phyloP scores from a whole-genome alignment of 2,888 invertebrate genomes.

The Liodrosophila aerea region DNA sequence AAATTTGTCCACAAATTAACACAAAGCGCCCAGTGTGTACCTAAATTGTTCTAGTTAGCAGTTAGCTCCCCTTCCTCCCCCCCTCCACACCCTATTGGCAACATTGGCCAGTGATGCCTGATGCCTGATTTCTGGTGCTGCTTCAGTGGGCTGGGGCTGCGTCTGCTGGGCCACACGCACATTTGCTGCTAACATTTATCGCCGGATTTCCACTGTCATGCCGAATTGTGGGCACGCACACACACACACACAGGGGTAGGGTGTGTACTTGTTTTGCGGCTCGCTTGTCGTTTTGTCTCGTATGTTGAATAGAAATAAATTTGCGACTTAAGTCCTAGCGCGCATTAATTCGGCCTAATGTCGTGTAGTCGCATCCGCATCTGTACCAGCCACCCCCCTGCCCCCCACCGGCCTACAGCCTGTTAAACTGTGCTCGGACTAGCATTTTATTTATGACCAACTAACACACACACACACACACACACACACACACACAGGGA shows the following conservation, averaged over 20 bases:
- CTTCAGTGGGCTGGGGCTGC: no score
- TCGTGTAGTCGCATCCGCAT: slow-evolving; percentile 73
- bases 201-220: slow-evolving; percentile 78
- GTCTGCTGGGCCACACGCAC: slow-evolving; percentile 45
- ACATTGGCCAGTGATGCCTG: background rate
- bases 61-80: slow-evolving; percentile 1
- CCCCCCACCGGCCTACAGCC: background rate
- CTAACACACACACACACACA: slow-evolving; percentile 32
- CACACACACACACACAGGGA: background rate
- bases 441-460: slow-evolving; percentile 70
- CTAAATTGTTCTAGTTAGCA: slow-evolving; percentile 67
- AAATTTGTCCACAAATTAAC: slow-evolving; percentile 78
- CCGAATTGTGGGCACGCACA: slow-evolving; percentile 57
- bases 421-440: slow-evolving; percentile 63
- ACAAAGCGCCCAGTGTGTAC: slow-evolving; percentile 61
- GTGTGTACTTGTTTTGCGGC: slow-evolving; percentile 56
- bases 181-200: slow-evolving; percentile 77
- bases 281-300: slow-evolving; percentile 69
- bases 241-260: slow-evolving; percentile 2
- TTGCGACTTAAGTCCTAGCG: slow-evolving; percentile 75
- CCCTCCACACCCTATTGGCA: background rate
- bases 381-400: background rate
- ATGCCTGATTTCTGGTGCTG: slow-evolving; percentile 2
- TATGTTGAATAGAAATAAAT: slow-evolving; percentile 77
- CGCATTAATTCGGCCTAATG: slow-evolving; percentile 78